phyloP scores from a whole-genome alignment of 2,797 vertebrate genomes.

The Enoplosus armatus region DNA sequence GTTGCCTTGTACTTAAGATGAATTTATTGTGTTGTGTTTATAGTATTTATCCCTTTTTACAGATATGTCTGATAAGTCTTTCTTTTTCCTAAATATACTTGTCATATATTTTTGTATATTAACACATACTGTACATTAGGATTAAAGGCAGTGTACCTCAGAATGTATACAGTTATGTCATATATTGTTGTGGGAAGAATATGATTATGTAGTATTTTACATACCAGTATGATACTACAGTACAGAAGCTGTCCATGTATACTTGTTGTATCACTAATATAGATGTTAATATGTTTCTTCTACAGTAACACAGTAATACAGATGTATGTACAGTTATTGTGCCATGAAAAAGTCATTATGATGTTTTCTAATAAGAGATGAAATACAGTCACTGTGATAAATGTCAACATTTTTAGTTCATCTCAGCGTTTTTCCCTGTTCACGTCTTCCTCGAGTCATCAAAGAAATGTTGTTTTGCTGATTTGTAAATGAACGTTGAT shows the following conservation, averaged over 20 bases:
- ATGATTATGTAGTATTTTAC: slow-evolving; percentile 33
- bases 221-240: slow-evolving; percentile 7
- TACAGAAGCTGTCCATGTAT: slow-evolving; percentile 10
- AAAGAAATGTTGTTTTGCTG: not conserved
- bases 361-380: slow-evolving; percentile 19
- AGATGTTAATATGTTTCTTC: slow-evolving; percentile 42
- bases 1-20: slow-evolving; percentile 35
- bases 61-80: slow-evolving; percentile 61
- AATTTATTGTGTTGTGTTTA: slow-evolving; percentile 57
- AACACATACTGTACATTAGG: slow-evolving; percentile 66
- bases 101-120: slow-evolving; percentile 81
- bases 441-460: slow-evolving; percentile 1
- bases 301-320: slow-evolving; percentile 24
- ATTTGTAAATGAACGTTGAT: not conserved
- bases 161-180: slow-evolving; percentile 20
- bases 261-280: slow-evolving; percentile 48
- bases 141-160: slow-evolving; percentile 56
- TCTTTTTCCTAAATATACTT: slow-evolving; percentile 54
- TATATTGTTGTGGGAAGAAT: slow-evolving; percentile 26
- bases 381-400: slow-evolving; percentile 26
- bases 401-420: not conserved
- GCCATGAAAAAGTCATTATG: not conserved
- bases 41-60: slow-evolving; percentile 78
- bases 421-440: not conserved
- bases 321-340: slow-evolving; percentile 34